phyloP scores from a whole-genome alignment of 2,113 vertebrate genomes.

The Telmatochromis sp. region DNA sequence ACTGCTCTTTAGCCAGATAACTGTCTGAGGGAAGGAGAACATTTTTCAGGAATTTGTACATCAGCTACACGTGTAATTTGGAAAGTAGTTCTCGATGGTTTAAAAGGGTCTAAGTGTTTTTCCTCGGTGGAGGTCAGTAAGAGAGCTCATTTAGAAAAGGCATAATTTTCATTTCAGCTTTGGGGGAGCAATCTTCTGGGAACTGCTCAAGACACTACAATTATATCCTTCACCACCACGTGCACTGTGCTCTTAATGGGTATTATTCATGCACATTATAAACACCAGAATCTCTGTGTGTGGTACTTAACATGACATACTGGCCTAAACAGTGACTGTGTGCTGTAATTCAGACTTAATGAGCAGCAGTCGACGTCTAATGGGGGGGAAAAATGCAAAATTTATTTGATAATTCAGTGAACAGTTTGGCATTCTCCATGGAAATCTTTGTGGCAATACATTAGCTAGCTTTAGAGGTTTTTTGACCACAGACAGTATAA shows the following conservation, averaged over 20 bases:
- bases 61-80: neutral
- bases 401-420: neutral
- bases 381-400: neutral
- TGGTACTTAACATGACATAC: constrained; percentile 1
- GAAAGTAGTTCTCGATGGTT: neutral
- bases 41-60: neutral
- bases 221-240: constrained; percentile 8
- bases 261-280: constrained; percentile 16
- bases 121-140: constrained; percentile 9
- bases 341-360: neutral
- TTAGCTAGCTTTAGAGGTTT: neutral
- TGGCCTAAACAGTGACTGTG: neutral
- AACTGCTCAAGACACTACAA: neutral
- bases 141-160: constrained; percentile 30
- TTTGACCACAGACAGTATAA: neutral
- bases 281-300: neutral
- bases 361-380: neutral
- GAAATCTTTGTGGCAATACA: neutral
- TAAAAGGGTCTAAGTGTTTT: neutral
- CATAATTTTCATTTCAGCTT: constrained; percentile 27
- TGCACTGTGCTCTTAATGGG: constrained; percentile 6
- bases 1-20: neutral
- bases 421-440: neutral
- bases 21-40: neutral
- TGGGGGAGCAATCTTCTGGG: constrained; percentile 1